Evolutionary conservation across 1,140 invertebrate genomes (phyloP).

Genomic region (Drosophila simulans): DNA sequence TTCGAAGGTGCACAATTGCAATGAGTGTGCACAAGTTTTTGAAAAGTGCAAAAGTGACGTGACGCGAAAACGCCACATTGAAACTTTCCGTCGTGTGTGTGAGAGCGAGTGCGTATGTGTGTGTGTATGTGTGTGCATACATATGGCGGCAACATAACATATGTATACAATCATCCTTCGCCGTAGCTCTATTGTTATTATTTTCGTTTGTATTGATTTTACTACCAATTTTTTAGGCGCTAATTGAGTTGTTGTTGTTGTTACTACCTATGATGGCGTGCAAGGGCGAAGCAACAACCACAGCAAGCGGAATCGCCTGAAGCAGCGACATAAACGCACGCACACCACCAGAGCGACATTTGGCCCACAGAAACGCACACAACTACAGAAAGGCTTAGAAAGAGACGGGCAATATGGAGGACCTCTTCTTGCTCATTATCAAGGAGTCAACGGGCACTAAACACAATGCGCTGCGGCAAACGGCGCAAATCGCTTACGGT

Average conservation of each 20-base stretch:
- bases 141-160: slow-evolving; percentile 33
- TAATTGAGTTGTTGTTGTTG: slow-evolving; percentile 70
- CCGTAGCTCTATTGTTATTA: slow-evolving; percentile 5
- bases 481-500: slow-evolving; percentile 93
- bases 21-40: slow-evolving; percentile 30
- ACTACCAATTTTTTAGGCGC: slow-evolving; percentile 41
- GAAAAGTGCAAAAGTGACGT: slow-evolving; percentile 42
- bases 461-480: slow-evolving; percentile 89
- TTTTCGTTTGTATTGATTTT: slow-evolving; percentile 68
- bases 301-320: not conserved
- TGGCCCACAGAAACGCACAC: slow-evolving; percentile 2
- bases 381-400: slow-evolving; percentile 2
- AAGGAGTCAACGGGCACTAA: slow-evolving; percentile 91
- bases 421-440: slow-evolving; percentile 91
- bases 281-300: slow-evolving; percentile 1
- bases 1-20: slow-evolving; percentile 71
- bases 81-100: not conserved
- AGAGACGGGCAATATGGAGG: slow-evolving; percentile 88
- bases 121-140: slow-evolving; percentile 10
- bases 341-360: slow-evolving; percentile 13
- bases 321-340: slow-evolving; percentile 24
- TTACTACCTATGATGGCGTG: slow-evolving; percentile 38
- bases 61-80: slow-evolving; percentile 27
- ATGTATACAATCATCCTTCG: slow-evolving; percentile 36
- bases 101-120: slow-evolving; percentile 3